Evolutionary conservation across 37 sponge, comb jelly and placozoan species (phyloP).

Genomic region (Oscarella lobularis): DNA sequence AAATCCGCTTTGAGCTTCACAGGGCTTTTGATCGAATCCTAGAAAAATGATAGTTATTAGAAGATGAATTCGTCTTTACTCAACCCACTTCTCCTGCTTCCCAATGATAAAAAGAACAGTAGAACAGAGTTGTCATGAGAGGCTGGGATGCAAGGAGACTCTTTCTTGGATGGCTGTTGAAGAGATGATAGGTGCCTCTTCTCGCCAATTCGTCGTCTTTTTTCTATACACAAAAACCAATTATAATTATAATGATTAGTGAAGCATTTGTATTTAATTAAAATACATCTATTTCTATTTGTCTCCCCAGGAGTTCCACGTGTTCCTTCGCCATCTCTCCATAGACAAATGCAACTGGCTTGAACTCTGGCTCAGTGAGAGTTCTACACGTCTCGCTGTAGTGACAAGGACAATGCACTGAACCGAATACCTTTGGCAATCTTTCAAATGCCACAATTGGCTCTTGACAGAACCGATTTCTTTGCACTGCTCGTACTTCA

Average conservation of each 20-base stretch:
- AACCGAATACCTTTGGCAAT: not conserved
- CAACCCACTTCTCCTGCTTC: conserved; percentile 7
- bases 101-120: conserved; percentile 20
- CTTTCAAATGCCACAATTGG: not conserved
- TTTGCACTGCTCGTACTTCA: conserved; percentile 8
- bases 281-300: not conserved
- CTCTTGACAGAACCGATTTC: not conserved
- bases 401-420: no score
- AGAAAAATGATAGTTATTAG: not conserved
- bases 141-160: conserved; percentile 14
- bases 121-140: conserved; percentile 32
- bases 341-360: no score
- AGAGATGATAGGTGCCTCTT: not conserved
- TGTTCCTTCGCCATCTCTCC: not conserved
- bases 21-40: conserved; percentile 19
- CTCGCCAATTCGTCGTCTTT: not conserved
- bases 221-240: not conserved
- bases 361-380: no score
- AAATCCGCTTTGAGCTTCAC: conserved; percentile 15
- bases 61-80: not conserved
- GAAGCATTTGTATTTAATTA: not conserved
- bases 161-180: not conserved
- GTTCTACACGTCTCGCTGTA: no score
- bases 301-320: not conserved
- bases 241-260: not conserved